Evolutionary conservation across 2,888 invertebrate genomes (phyloP).

Genomic region (Disparrhopalites patrizii): DNA sequence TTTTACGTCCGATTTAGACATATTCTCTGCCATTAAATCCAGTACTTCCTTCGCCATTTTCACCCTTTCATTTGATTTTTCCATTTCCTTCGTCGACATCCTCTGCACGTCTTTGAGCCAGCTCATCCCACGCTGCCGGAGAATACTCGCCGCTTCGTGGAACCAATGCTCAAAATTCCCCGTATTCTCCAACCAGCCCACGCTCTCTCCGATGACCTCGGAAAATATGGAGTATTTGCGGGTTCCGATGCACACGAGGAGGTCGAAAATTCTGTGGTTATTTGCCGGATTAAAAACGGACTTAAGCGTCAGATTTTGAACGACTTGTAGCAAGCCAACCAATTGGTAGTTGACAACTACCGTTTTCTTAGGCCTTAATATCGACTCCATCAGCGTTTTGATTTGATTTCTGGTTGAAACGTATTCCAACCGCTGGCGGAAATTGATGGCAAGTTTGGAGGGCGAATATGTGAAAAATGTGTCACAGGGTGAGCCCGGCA

Average conservation of each 20-base stretch:
- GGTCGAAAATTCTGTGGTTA: neutral
- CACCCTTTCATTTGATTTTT: neutral
- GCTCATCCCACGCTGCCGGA: neutral
- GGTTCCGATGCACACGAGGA: neutral
- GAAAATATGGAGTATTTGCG: neutral
- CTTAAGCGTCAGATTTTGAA: neutral
- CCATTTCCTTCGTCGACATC: neutral
- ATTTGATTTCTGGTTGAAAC: neutral
- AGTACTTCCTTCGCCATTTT: neutral
- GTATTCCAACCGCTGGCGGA: neutral
- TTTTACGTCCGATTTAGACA: neutral
- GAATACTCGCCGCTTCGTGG: neutral
- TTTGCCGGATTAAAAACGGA: neutral
- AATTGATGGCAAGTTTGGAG: neutral
- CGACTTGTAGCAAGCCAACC: neutral
- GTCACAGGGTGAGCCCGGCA: neutral
- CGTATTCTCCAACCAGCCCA: neutral
- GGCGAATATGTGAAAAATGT: neutral
- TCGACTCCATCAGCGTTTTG: neutral
- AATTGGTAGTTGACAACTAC: neutral
- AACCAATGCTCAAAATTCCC: constrained; percentile 2
- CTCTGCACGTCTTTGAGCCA: neutral
- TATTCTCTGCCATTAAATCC: neutral
- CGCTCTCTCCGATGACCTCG: neutral
- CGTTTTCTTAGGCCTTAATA: neutral